Evolutionary conservation across 2,888 invertebrate genomes (phyloP), one percentile per base, ranked within the genome.

Genomic region (Gnatocerus cornutus): DNA sequence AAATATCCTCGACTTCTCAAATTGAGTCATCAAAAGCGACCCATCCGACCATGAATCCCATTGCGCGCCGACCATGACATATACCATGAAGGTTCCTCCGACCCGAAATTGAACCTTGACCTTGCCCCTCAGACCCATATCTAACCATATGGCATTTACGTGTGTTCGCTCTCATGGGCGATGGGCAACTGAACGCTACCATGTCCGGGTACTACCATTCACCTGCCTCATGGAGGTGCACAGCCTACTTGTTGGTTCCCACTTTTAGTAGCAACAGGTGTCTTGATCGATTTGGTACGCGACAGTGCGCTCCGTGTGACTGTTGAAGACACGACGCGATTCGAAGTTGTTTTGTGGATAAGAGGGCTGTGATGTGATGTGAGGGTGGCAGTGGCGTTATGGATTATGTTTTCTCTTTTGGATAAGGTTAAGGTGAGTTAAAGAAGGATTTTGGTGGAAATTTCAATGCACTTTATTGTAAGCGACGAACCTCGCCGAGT

Each of bases 201-300:
- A 62, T 30, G 65, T 65, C 56, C 56, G 65, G 65, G 56, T 56
- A 56, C 61, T 64, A 71, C 75, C 76, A 76, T 76, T 76, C 76
- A 76, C 76, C 74, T 76, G 76, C 70, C 73, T 72, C 68, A 56
- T 68, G 68, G 68, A 55, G 64, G 64, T 64, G 46, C 71, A 64
- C 75, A 76, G 73, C 75, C 75, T 75, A 74, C 73, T 76, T 77
- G 69, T 69, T 76, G 72, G 65, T 73, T 74, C 68, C 73, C 74
- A 68, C 73, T 71, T 69, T 76, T 74, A 76, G 74, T 73, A 76
- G 76, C 74, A 74, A 76, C 76, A 76, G 76, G 76, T 76, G 76
- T 74, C 71, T 71, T 63, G 55, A 66, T 61, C 67, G 72, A 72
- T 71, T 63, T 69, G 62, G 73, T 71, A 66, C 71, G 70, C 43